Percentiles rank a stretch among this genome's conserved stretches.
These are phyloP conservation scores for Drosophila micromelanica DNA, from an alignment of 1,140 invertebrate species.

Conservation along the genomic window DNA sequence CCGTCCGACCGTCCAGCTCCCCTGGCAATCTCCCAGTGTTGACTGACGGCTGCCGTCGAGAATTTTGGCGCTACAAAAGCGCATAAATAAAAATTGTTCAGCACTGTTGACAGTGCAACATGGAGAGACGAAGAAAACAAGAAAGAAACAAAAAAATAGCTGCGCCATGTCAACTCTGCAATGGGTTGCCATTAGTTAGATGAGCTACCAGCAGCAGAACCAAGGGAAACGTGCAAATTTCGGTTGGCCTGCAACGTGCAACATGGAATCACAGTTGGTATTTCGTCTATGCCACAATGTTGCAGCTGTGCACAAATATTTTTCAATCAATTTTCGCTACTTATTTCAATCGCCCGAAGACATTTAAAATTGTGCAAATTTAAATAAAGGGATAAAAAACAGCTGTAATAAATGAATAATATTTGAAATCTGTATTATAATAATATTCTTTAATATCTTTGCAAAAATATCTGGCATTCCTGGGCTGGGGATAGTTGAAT, in stretches of 20 bases:
- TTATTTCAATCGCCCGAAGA: neutral
- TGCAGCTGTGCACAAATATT: neutral
- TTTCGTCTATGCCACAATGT: neutral
- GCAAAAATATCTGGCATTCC: no score
- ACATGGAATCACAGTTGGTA: neutral
- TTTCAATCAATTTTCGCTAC: neutral
- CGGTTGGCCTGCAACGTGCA: neutral
- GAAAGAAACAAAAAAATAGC: conserved; percentile 11
- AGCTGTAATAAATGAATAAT: no score
- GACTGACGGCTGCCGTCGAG: conserved; percentile 78
- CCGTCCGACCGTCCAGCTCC: conserved; percentile 2
- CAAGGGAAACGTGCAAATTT: conserved; percentile 8
- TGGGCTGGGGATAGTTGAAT: no score
- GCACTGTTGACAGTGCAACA: conserved; percentile 52
- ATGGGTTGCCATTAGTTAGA: conserved; percentile 37
- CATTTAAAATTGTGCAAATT: neutral
- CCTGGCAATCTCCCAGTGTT: conserved; percentile 57
- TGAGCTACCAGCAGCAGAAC: conserved; percentile 15
- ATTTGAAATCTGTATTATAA: no score
- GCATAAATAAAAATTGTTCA: conserved; percentile 75
- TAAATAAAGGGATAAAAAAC: no score
- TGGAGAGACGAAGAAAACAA: conserved; percentile 1
- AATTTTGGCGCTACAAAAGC: conserved; percentile 77
- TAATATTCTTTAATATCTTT: no score
- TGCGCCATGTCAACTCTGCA: conserved; percentile 23